Base-by-base conservation (phyloP, 2,888 invertebrate species). In the Polyommatus iphigenia region DNA sequence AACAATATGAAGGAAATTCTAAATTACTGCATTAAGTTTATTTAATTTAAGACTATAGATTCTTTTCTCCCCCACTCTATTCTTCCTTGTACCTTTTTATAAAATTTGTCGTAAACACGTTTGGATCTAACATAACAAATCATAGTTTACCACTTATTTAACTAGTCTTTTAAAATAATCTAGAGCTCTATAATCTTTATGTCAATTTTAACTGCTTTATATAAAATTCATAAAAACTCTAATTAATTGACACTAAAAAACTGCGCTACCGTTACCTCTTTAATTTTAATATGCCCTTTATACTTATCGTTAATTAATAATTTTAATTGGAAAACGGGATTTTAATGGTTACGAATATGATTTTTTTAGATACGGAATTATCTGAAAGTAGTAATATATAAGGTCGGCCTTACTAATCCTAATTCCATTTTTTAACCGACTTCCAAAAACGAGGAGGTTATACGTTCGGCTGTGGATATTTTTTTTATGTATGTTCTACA, bases 271-370 rank as follows among this genome's bases (percentile, higher is more conserved):
- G 29, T 67, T 67, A 67, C 3, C 62, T 59, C 7, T 20, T 59
- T 20, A 59, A 62, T 29, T 67, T 29, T 29, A 67, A 67, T 67
- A 32, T 67, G 67, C 67, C 29, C 67, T 67, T 29, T 29, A 67
- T 67, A 67, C 15, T 29, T 32, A 67, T 67, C 67, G 29, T 67
- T 32, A 67, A 29, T 32, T 62, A 62, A 20, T 62, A 20, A 62
- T 67, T 67, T 67, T 67, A 32, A 67, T 67, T 29, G 32, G 29
- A 5, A 29, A 67, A 32, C 67, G 67, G 67, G 67, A 67, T 67
- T 67, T 67, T 32, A 32, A 67, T 67, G 67, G 29, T 32, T 29
- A 20, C 20, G n/a, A 20, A 10, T 13, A 62, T 62, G 2, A 67
- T 18, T 67, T 67, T 59, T 67, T 67, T 15, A 29, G 29, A 6